phyloP scores from a whole-genome alignment of 2,797 vertebrate species.

The Lagodon rhomboides region DNA sequence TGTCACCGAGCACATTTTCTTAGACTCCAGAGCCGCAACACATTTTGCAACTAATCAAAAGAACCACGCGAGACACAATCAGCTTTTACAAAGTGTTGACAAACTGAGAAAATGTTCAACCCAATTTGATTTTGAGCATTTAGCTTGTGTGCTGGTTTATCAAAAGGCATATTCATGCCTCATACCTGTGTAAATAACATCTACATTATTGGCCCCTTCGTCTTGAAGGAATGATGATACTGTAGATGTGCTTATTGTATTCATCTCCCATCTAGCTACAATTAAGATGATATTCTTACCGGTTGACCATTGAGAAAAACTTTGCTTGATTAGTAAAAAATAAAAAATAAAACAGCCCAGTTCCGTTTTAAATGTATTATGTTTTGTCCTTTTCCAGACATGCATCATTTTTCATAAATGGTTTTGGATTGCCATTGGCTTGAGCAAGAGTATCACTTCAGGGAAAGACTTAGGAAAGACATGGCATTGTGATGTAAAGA shows the following conservation, averaged over 20 bases:
- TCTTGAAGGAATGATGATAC: background rate
- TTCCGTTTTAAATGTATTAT: conserved; percentile 2
- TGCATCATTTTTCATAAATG: background rate
- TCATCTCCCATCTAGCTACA: background rate
- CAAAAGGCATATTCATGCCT: background rate
- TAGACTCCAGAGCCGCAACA: background rate
- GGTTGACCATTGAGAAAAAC: background rate
- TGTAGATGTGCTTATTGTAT: background rate
- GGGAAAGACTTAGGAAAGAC: background rate
- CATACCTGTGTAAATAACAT: background rate
- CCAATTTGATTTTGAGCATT: background rate
- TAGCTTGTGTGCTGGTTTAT: background rate
- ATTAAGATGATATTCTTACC: background rate
- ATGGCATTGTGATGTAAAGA: conserved; percentile 1
- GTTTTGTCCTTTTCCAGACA: conserved; percentile 1
- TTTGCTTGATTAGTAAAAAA: background rate
- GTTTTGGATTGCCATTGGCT: background rate
- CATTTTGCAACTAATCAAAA: background rate
- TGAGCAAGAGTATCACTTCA: background rate
- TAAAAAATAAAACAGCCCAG: background rate
- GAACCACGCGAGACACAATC: background rate
- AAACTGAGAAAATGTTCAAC: background rate
- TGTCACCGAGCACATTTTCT: conserved; percentile 2
- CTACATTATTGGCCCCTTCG: background rate
- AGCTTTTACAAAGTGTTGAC: background rate